These are phyloP conservation scores for Porites evermanni DNA, from an alignment of 92 coral and sea anemone species.

Conservation along the genomic window DNA sequence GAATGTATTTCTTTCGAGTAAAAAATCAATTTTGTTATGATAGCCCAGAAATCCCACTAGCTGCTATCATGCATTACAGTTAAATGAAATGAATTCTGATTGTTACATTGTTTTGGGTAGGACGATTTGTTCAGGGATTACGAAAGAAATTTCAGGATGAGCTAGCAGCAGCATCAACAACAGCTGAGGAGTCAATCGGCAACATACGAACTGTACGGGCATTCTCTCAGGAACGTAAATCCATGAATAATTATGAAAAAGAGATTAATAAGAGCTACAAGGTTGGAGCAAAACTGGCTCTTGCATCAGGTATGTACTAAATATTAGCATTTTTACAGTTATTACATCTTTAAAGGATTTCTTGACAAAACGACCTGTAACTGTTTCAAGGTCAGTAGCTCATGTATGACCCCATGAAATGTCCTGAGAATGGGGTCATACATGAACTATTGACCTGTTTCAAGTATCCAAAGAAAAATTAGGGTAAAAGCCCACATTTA, in stretches of 20 bases:
- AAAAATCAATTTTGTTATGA: too few species aligned
- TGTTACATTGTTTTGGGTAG: slow-evolving; percentile 26
- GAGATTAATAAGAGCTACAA: slow-evolving; percentile 84
- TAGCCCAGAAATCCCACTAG: too few species aligned
- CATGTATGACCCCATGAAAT: too few species aligned
- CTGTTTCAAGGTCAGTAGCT: too few species aligned
- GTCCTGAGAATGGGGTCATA: too few species aligned
- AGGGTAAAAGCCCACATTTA: too few species aligned
- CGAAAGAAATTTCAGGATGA: slow-evolving; percentile 91
- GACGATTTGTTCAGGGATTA: slow-evolving; percentile 76
- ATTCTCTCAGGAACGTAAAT: slow-evolving; percentile 88
- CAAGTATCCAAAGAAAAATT: too few species aligned
- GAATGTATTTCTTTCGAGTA: too few species aligned
- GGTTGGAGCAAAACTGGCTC: slow-evolving; percentile 87
- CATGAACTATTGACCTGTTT: too few species aligned
- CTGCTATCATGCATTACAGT: too few species aligned
- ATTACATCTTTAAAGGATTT: not conserved
- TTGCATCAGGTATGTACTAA: slow-evolving; percentile 74
- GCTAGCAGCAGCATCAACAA: slow-evolving; percentile 88
- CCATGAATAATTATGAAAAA: slow-evolving; percentile 73
- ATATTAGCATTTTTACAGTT: not conserved
- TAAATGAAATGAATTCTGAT: too few species aligned
- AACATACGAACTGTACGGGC: slow-evolving; percentile 94
- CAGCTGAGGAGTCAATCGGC: slow-evolving; percentile 93
- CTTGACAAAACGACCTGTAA: too few species aligned